phyloP scores from a whole-genome alignment of 92 coral and sea anemone species.

The Phenganax marumi region DNA sequence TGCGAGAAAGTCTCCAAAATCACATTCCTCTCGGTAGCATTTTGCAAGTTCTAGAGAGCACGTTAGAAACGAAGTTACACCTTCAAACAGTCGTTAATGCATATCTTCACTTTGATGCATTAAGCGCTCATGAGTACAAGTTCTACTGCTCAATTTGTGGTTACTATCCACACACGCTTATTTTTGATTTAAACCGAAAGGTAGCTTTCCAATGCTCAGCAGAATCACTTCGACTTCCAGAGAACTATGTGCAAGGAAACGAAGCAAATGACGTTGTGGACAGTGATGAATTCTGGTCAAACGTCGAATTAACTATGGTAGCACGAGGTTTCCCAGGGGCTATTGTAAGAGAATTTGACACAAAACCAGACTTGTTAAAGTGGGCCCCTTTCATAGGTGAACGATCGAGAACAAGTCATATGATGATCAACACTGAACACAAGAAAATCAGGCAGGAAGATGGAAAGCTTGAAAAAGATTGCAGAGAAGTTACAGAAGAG shows the following conservation, averaged over 20 bases:
- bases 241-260: slow-evolving; percentile 29
- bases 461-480: slow-evolving; percentile 53
- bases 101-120: slow-evolving; percentile 52
- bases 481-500: slow-evolving; percentile 58
- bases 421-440: slow-evolving; percentile 56
- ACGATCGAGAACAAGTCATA: slow-evolving; percentile 31
- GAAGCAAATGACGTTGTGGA: slow-evolving; percentile 43
- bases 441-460: slow-evolving; percentile 35
- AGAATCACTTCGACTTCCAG: slow-evolving; percentile 45
- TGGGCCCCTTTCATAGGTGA: slow-evolving; percentile 63
- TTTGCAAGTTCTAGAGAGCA: slow-evolving; percentile 44
- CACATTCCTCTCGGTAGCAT: slow-evolving; percentile 60
- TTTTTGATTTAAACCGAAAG: slow-evolving; percentile 53
- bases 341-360: background rate
- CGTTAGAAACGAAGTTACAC: slow-evolving; percentile 26
- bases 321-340: slow-evolving; percentile 46
- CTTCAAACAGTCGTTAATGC: slow-evolving; percentile 49
- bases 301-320: slow-evolving; percentile 52
- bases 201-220: slow-evolving; percentile 54
- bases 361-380: slow-evolving; percentile 46
- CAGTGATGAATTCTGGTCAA: slow-evolving; percentile 47
- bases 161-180: slow-evolving; percentile 38
- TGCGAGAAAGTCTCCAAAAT: slow-evolving; percentile 49
- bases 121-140: slow-evolving; percentile 40
- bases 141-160: slow-evolving; percentile 56